Conservation (phyloP, 2,888 invertebrate genomes). For the Sipha maydis region DNA sequence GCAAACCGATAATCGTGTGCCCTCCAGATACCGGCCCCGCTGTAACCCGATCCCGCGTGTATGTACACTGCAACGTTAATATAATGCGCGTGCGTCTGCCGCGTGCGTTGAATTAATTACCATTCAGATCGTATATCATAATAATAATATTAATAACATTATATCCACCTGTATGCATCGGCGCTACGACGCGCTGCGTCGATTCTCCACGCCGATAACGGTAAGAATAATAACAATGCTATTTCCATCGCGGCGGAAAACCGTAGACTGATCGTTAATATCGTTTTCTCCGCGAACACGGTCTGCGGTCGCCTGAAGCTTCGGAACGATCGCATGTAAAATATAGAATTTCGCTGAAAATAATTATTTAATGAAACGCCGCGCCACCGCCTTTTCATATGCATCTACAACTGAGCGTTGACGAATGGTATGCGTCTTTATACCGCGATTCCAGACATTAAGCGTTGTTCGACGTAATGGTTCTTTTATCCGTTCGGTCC, state of each 20-base stretch:
- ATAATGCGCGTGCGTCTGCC: background rate
- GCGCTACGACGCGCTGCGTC: background rate
- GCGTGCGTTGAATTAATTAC: constrained; percentile 47
- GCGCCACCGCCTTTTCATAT: background rate
- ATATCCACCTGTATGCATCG: background rate
- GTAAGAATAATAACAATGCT: background rate
- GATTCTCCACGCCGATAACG: constrained; percentile 19
- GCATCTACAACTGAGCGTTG: too few species aligned
- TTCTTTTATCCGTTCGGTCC: too few species aligned
- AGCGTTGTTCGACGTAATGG: too few species aligned
- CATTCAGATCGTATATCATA: constrained; percentile 20
- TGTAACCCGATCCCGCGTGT: constrained; percentile 17
- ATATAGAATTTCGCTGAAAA: constrained; percentile 6
- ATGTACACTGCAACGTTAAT: too few species aligned
- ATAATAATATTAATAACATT: background rate
- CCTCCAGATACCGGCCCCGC: constrained; percentile 18
- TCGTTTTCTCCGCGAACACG: constrained; percentile 12
- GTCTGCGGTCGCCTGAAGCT: constrained; percentile 10
- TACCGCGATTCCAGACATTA: too few species aligned
- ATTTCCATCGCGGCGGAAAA: constrained; percentile 4
- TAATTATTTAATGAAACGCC: background rate
- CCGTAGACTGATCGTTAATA: constrained; percentile 18
- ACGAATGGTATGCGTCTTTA: background rate
- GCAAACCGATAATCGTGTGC: constrained; percentile 29
- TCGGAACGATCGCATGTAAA: background rate